phyloP scores from a whole-genome alignment of 1,140 invertebrate species.

The Drosophila pectinifera region DNA sequence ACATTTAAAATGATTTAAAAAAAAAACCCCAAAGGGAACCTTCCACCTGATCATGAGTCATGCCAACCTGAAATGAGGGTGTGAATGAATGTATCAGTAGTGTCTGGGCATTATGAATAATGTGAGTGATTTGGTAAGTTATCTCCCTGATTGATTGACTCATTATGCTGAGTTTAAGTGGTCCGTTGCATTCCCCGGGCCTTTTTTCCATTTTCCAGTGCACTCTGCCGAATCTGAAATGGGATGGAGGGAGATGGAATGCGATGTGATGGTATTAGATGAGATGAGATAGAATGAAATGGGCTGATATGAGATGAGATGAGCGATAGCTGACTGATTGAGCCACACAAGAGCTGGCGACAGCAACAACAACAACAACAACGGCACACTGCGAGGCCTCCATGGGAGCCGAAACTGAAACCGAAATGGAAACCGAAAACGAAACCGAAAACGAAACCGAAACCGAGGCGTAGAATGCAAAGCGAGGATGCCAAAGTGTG shows the following conservation, averaged over 20 bases:
- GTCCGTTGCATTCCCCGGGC: conserved; percentile 10
- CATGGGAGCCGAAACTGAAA: conserved; percentile 40
- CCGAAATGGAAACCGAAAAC: conserved; percentile 36
- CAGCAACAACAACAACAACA: no score
- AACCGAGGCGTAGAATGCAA: conserved; percentile 8
- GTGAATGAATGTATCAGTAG: neutral
- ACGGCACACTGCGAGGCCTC: no score
- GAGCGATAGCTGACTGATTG: conserved; percentile 32
- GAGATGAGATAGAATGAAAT: neutral
- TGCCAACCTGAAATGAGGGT: neutral
- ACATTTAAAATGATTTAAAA: no score
- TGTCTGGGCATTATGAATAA: neutral
- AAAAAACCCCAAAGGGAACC: no score
- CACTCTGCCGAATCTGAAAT: neutral
- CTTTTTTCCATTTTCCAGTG: neutral
- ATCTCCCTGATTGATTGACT: conserved; percentile 19
- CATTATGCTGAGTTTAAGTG: conserved; percentile 25
- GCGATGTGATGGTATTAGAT: neutral
- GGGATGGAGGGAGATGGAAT: neutral
- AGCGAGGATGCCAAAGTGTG: conserved; percentile 28
- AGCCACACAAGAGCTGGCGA: conserved; percentile 67
- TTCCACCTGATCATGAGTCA: no score
- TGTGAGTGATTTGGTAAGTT: conserved; percentile 11
- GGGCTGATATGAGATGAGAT: conserved; percentile 4
- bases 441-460: conserved; percentile 20